phyloP scores from a whole-genome alignment of 2,113 vertebrate genomes.

The Hemichromis elongatus region DNA sequence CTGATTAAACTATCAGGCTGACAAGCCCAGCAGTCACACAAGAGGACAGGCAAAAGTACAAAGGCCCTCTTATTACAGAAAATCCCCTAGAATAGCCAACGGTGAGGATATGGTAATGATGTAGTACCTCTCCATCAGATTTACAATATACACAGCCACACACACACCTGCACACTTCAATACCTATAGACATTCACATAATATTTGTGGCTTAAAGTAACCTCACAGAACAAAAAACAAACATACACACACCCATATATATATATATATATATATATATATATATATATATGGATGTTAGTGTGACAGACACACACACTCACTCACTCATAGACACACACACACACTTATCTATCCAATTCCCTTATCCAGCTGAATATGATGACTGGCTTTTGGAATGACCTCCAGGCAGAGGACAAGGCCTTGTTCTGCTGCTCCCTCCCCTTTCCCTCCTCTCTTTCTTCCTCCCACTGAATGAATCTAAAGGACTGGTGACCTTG shows the following conservation, averaged over 20 bases:
- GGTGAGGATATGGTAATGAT: constrained; percentile 71
- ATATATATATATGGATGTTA: background rate
- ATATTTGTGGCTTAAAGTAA: constrained; percentile 5
- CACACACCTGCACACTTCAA: background rate
- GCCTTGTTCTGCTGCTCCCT: constrained; percentile 82
- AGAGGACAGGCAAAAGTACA: constrained; percentile 65
- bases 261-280: background rate
- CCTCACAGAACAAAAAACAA: constrained; percentile 17
- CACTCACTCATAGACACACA: constrained; percentile 12
- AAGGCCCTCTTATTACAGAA: constrained; percentile 68
- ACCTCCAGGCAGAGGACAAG: constrained; percentile 89
- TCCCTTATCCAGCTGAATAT: constrained; percentile 79
- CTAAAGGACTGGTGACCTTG: constrained; percentile 95
- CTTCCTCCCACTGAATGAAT: constrained; percentile 88
- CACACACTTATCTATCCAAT: constrained; percentile 65
- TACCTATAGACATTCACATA: constrained; percentile 5
- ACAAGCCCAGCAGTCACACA: constrained; percentile 67
- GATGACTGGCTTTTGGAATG: constrained; percentile 84
- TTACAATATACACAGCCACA: background rate
- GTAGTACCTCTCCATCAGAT: constrained; percentile 46
- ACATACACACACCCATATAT: background rate
- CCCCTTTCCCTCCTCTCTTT: constrained; percentile 71
- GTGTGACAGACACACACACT: constrained; percentile 6
- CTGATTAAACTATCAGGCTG: constrained; percentile 72
- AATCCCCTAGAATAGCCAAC: constrained; percentile 65